A percentile compares a stretch with the other conserved stretches of the same genome.
Evolutionary conservation across 2,113 vertebrate genomes (phyloP).

Genomic region (Callocephalon fimbriatum): DNA sequence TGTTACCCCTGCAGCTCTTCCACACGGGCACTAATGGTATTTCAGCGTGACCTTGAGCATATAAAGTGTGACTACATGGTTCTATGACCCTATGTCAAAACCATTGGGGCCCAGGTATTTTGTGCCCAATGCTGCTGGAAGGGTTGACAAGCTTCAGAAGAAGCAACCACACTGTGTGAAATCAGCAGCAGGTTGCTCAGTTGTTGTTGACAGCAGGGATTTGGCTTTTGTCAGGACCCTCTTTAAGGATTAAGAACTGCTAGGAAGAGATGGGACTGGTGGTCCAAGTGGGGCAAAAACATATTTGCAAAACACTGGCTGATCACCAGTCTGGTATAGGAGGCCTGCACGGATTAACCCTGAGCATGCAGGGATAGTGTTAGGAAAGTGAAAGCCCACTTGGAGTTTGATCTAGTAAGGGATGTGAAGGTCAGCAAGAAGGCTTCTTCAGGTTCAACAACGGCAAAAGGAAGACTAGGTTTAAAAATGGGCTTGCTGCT

Average conservation of each 20-base stretch:
- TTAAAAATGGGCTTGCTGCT: neutral
- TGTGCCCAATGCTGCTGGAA: neutral
- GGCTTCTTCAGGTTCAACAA: neutral
- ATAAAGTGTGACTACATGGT: neutral
- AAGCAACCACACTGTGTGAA: neutral
- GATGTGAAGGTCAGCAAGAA: neutral
- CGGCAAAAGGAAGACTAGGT: neutral
- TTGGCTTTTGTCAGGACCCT: neutral
- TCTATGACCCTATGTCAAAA: neutral
- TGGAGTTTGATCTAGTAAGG: neutral
- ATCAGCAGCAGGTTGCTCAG: neutral
- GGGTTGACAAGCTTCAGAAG: neutral
- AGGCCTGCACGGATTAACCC: neutral
- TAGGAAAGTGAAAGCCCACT: neutral
- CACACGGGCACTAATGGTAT: rapidly evolving
- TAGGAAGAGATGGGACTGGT: neutral
- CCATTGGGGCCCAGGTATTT: neutral
- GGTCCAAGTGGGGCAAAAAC: neutral
- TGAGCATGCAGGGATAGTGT: neutral
- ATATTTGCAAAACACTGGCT: neutral
- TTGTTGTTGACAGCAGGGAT: neutral
- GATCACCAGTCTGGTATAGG: neutral
- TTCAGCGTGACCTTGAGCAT: neutral
- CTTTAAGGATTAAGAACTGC: neutral
- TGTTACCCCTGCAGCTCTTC: neutral